Base-by-base conservation (phyloP, 37 sponge, comb jelly and placozoan species). In the Eunapius fragilis region DNA sequence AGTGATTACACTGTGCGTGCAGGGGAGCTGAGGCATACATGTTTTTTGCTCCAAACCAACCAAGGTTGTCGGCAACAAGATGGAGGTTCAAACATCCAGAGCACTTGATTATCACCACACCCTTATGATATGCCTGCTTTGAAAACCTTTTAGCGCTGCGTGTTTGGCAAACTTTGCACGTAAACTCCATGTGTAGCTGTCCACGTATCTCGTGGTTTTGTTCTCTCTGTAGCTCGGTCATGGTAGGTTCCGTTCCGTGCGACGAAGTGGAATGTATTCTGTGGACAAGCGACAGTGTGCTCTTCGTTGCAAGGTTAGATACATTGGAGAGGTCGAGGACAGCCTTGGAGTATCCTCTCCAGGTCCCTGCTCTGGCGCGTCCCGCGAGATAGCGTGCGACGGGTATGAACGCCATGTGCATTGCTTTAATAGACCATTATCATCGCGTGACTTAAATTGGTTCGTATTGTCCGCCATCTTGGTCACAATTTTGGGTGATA, bases 51-150 rank as follows among this genome's bases (percentile, higher is more conserved):
- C 77, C 69, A 47, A 97, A 97, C 97, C 97, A 97, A 27, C 89
- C 93, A 76, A 94, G 73, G 74, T 97, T 97, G 67, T 97, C 97
- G 12, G 97, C 93, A 76, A 97, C 88, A 25, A 97, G 93, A 82
- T 97, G 97, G 2, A 92, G 79, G 35, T 91, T 97, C n/a, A 86
- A 67, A 81, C 97, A 97, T 13, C 89, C 91, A 26, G 92, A 85
- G 79, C 97, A 97, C 37, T 88, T 73, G 0, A 92, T 89, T 12
- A 97, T 0, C 25, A 97, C 95, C 71, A 97, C 95, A 0, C 97
- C 97, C 9, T 68, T 31, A 31, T 92, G 45, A 67, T 97, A 97
- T 2, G 95, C 89, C 87, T 93, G 91, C 80, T 91, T 97, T 9
- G 95, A 94, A 67, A 97, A 86, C 76, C 83, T 83, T 68, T 94